Evolutionary conservation across 1,140 invertebrate species (phyloP), one percentile per base, ranked within the genome.

Genomic region (Steinernema khuongi): DNA sequence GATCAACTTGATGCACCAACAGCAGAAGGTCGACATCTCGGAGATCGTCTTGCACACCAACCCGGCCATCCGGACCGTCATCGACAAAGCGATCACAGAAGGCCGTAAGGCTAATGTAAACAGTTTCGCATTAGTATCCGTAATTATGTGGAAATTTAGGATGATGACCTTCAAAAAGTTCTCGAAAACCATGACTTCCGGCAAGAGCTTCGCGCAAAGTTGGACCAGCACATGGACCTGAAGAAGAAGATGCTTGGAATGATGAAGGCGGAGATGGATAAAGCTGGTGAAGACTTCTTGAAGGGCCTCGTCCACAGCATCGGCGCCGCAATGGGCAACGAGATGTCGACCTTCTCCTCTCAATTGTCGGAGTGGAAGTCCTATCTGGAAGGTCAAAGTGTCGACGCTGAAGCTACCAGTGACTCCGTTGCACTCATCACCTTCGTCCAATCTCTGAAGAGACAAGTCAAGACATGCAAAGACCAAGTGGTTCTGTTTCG

Each of bases 11-110:
- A 86, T 99, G n/a, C 96, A 99, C 88, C 88, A 99, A 32, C 96
- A 99, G 86, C 96, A 99, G 86, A 99, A 99, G 83, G 99, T 99
- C 85, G 96, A 99, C 85, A 99, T 99, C 80, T 97, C 97, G 1
- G 96, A 99, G 87, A 97, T 99, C 71, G 93, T 92, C 0, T 86
- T 99, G 43, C 90, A 91, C 50, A 91, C 97, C 31, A 94, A 99
- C 88, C 92, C 92, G 1, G 86, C 89, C 29, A 93, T 99, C 1
- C 90, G 91, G 28, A 88, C 90, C 79, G 86, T 94, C 17, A 95
- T 99, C 43, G 94, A 97, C 83, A 91, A 93, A 83, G 95, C 93
- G 87, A 89, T 89, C 1, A 93, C 96, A 81, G 94, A 98, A 87
- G 90, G 90, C 41, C 89, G 92, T 33, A 96, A 95, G 87, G 93